phyloP scores from a whole-genome alignment of 2,888 invertebrate genomes.

The Cyclophora albipunctata region DNA sequence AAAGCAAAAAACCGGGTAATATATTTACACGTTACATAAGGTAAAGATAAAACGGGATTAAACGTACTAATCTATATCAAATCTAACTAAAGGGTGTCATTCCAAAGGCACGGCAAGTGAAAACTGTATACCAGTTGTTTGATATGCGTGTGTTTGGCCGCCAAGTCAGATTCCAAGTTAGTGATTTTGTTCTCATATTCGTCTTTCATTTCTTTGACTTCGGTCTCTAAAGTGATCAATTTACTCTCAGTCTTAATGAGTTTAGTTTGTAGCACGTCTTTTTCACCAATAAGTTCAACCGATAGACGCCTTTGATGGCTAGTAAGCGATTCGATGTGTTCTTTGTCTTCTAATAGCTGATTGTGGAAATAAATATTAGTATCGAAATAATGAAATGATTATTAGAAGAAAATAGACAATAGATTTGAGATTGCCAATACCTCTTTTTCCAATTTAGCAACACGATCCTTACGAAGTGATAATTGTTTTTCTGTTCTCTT shows the following conservation, averaged over 20 bases:
- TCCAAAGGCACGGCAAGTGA: conserved; percentile 2
- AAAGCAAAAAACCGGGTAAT: too few relatives aligned
- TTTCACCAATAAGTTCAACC: conserved; percentile 60
- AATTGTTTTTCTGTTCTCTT: conserved; percentile 75
- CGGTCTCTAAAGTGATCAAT: conserved; percentile 63
- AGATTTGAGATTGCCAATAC: conserved; percentile 39
- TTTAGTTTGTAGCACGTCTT: conserved; percentile 62
- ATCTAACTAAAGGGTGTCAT: too few relatives aligned
- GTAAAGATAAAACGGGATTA: too few relatives aligned
- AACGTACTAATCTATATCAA: too few relatives aligned
- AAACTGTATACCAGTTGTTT: conserved; percentile 74
- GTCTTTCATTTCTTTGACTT: conserved; percentile 70
- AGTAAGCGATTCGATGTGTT: conserved; percentile 51
- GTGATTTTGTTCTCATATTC: conserved; percentile 77
- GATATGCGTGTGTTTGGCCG: conserved; percentile 76
- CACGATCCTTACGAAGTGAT: conserved; percentile 72
- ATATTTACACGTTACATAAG: too few relatives aligned
- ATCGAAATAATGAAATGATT: conserved; percentile 1
- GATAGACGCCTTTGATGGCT: conserved; percentile 58
- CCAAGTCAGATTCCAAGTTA: conserved; percentile 74
- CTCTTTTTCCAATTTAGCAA: conserved; percentile 77
- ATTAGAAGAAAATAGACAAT: conserved; percentile 1
- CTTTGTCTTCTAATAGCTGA: conserved; percentile 69
- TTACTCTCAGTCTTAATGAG: conserved; percentile 65
- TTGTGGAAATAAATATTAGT: conserved; percentile 24